These are phyloP conservation scores for Chelonia mydas DNA, from an alignment of 2,797 vertebrate species.

Conservation along the genomic window DNA sequence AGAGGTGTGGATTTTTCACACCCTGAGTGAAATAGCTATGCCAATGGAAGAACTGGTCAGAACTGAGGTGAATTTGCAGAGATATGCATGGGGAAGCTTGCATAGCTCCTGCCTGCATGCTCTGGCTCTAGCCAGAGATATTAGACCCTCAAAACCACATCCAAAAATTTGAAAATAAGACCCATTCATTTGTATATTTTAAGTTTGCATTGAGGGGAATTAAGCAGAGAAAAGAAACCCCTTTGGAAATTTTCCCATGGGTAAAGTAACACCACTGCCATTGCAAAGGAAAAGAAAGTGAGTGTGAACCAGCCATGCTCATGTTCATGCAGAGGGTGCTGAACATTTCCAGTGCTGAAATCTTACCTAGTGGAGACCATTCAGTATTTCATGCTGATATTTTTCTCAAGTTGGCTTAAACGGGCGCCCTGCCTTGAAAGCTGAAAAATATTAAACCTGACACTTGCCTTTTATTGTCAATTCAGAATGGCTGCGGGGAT, in stretches of 20 bases:
- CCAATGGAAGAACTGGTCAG: background rate
- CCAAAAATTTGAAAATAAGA: background rate
- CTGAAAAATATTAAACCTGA: conserved; percentile 43
- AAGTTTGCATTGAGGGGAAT: background rate
- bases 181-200: background rate
- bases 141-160: conserved; percentile 20
- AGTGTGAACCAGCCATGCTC: conserved; percentile 7
- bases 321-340: conserved; percentile 21
- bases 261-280: conserved; percentile 25
- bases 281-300: conserved; percentile 28
- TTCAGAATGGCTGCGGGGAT: conserved; percentile 26
- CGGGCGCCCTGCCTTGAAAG: conserved; percentile 21
- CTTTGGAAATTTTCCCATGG: conserved; percentile 18
- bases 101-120: background rate
- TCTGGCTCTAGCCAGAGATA: background rate
- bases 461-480: conserved; percentile 44
- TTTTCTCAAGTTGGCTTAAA: conserved; percentile 56
- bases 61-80: conserved; percentile 14
- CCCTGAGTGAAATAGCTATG: no score
- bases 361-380: background rate
- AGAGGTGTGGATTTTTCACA: no score
- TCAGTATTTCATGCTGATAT: conserved; percentile 36
- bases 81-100: background rate
- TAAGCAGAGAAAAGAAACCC: background rate
- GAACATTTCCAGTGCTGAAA: conserved; percentile 30